Conservation (phyloP, 2,888 invertebrate species). For the Carpatolechia fugitivella region DNA sequence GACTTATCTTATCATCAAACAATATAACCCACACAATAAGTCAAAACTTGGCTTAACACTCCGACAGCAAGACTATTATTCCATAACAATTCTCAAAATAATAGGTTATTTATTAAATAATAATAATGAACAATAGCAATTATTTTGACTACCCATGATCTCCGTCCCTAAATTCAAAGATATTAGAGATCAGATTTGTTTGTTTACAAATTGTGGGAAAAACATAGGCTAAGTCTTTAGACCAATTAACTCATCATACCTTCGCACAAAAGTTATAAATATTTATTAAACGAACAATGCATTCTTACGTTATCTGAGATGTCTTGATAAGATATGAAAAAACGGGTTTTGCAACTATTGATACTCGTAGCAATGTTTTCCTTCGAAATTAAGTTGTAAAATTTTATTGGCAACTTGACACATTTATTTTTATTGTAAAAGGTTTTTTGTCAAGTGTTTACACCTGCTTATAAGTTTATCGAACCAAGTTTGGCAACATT, state of each 20-base stretch:
- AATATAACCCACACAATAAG: too few species aligned
- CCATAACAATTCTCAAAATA: too few species aligned
- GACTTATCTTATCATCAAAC: too few species aligned
- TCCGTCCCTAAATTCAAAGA: conserved; percentile 11
- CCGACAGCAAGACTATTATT: too few species aligned
- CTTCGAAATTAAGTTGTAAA: neutral
- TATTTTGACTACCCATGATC: neutral
- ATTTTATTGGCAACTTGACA: conserved; percentile 4
- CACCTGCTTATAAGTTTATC: neutral
- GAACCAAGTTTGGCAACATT: neutral
- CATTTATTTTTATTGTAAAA: neutral
- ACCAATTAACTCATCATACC: neutral
- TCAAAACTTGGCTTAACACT: too few species aligned
- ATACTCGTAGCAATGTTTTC: neutral
- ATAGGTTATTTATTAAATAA: neutral
- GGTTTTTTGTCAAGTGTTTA: neutral
- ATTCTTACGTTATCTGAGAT: neutral
- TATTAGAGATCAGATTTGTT: conserved; percentile 29
- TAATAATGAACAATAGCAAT: neutral
- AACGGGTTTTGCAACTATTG: neutral
- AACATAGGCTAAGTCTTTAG: neutral
- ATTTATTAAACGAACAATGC: neutral
- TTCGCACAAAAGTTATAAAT: neutral
- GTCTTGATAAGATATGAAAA: conserved; percentile 2
- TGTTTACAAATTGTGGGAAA: conserved; percentile 33